These are phyloP conservation scores for Pseudomyrmex concolor DNA, from an alignment of 1,140 invertebrate species.

Conservation along the genomic window DNA sequence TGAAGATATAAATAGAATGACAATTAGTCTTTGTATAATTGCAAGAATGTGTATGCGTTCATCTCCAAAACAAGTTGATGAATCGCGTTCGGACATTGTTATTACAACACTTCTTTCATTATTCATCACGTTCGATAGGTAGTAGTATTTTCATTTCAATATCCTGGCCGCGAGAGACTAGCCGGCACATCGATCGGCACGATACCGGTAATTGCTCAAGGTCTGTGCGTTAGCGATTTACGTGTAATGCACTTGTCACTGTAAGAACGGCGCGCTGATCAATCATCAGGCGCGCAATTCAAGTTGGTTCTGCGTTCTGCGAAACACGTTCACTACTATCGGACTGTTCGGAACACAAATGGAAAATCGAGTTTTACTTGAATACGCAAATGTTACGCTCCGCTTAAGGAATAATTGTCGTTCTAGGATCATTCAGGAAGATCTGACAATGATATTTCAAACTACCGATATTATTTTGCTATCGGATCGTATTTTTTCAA, in stretches of 20 bases:
- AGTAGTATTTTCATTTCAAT: conserved; percentile 39
- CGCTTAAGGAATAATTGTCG: background rate
- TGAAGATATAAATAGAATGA: too few species aligned
- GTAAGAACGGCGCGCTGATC: conserved; percentile 3
- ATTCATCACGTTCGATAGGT: conserved; percentile 27
- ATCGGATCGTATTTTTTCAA: too few species aligned
- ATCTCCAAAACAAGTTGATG: conserved; percentile 1
- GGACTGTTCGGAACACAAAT: background rate
- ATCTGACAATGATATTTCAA: background rate
- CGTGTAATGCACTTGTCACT: conserved; percentile 11
- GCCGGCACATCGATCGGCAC: background rate
- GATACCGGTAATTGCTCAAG: conserved; percentile 19
- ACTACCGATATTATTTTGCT: background rate
- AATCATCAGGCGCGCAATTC: conserved; percentile 16
- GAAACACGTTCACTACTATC: background rate
- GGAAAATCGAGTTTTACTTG: background rate
- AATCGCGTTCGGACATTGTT: conserved; percentile 5
- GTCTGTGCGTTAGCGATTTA: background rate
- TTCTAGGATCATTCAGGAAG: background rate
- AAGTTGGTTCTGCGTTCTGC: conserved; percentile 1
- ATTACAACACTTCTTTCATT: conserved; percentile 21
- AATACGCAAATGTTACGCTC: background rate
- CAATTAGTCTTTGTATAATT: background rate
- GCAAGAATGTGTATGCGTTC: background rate
- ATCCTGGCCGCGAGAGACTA: conserved; percentile 5